These are phyloP conservation scores for Nycticorax nycticorax DNA, from an alignment of 2,113 vertebrate genomes.

Conservation along the genomic window DNA sequence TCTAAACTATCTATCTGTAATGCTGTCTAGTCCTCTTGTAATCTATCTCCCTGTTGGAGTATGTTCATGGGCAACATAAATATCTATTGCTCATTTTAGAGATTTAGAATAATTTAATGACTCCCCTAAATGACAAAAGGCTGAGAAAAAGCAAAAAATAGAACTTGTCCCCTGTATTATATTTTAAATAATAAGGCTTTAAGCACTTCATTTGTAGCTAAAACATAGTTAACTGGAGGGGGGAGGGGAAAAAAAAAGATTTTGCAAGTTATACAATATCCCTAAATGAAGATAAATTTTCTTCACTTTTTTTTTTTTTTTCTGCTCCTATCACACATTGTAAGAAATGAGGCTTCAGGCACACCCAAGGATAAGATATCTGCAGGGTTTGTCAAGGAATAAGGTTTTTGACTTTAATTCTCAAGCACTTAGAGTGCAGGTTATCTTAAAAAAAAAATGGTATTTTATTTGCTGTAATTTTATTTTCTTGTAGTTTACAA, in stretches of 20 bases:
- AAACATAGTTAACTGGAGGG: fast-evolving
- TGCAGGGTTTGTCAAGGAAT: neutral
- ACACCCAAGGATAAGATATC: neutral
- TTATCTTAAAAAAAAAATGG: neutral
- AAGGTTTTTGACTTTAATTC: neutral
- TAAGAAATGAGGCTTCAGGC: neutral
- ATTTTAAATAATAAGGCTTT: neutral
- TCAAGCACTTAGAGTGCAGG: neutral
- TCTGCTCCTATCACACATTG: neutral
- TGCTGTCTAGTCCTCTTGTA: neutral
- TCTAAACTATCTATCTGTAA: neutral
- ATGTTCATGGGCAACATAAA: neutral
- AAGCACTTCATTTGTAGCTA: neutral
- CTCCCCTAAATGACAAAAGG: neutral
- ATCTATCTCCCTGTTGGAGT: neutral
- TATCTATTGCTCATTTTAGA: neutral
- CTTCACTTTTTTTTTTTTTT: neutral
- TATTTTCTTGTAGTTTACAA: neutral
- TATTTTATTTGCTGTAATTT: neutral
- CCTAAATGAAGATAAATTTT: neutral
- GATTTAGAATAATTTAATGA: neutral
- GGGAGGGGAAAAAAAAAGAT: fast-evolving
- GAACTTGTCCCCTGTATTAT: neutral
- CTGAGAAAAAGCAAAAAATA: neutral
- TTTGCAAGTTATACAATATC: neutral